Conservation (phyloP, 2,113 vertebrate genomes). For the Electrona antarctica region DNA sequence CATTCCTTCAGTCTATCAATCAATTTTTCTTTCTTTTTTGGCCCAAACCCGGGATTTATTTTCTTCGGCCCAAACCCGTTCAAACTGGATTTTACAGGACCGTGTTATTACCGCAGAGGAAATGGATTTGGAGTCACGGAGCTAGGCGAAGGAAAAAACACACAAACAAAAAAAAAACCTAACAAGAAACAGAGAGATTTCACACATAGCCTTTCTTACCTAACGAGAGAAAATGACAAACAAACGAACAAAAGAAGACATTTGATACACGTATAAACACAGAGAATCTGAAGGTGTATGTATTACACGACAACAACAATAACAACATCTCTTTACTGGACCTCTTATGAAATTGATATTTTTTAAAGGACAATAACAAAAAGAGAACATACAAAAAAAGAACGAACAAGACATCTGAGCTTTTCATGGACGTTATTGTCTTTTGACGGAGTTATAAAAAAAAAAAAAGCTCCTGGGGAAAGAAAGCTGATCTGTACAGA, state of each 20-base stretch:
- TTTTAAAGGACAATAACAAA: conserved; percentile 81
- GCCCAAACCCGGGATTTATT: too few species aligned
- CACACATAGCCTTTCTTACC: conserved; percentile 84
- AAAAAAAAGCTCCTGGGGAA: conserved; percentile 66
- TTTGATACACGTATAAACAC: conserved; percentile 75
- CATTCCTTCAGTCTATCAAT: conserved; percentile 65
- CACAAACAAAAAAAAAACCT: not conserved
- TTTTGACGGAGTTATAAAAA: not conserved
- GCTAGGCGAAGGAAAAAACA: conserved; percentile 23
- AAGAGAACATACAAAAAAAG: conserved; percentile 52
- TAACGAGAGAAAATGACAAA: conserved; percentile 13
- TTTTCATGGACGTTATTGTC: conserved; percentile 82
- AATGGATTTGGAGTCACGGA: conserved; percentile 14
- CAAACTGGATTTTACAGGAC: too few species aligned
- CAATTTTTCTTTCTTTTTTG: conserved; percentile 38
- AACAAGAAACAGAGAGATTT: conserved; percentile 67
- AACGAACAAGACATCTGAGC: conserved; percentile 70
- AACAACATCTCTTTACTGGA: conserved; percentile 68
- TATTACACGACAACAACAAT: conserved; percentile 8
- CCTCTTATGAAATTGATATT: conserved; percentile 88
- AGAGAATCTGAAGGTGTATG: conserved; percentile 40
- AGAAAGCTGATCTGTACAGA: conserved; percentile 83
- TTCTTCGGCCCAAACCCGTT: too few species aligned
- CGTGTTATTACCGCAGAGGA: not conserved
- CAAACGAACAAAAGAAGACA: conserved; percentile 71